A percentile compares a stretch with the other conserved stretches of the same genome.
phyloP scores from a whole-genome alignment of 2,113 vertebrate species.

The Oenanthe oenanthe region DNA sequence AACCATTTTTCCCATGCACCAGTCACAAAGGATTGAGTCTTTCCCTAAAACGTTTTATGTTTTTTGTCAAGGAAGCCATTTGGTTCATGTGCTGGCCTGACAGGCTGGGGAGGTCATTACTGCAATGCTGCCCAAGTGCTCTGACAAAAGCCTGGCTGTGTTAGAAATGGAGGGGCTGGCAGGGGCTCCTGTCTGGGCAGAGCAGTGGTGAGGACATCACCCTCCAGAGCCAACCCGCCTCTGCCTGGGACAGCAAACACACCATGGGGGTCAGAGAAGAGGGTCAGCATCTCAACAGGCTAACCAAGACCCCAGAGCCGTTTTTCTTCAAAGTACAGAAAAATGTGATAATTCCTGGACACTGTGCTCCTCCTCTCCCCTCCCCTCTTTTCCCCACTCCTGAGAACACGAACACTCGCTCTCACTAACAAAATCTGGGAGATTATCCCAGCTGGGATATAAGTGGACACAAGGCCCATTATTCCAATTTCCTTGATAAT shows the following conservation, averaged over 20 bases:
- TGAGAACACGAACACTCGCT: not conserved
- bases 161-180: not conserved
- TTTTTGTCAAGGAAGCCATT: not conserved
- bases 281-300: not conserved
- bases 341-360: not conserved
- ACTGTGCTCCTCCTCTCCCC: not conserved
- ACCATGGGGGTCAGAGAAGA: fast-evolving
- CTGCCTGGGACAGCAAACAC: not conserved
- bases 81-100: not conserved
- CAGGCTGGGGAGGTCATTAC: not conserved
- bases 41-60: not conserved
- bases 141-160: not conserved
- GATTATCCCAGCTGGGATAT: not conserved
- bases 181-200: not conserved
- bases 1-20: not conserved
- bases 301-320: not conserved
- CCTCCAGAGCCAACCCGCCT: not conserved
- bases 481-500: not conserved
- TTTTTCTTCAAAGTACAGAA: not conserved
- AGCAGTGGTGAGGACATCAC: fast-evolving
- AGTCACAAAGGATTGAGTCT: not conserved
- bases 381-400: not conserved
- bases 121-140: not conserved
- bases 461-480: not conserved
- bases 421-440: not conserved